These are phyloP conservation scores for Leptobrachium leishanense DNA, from an alignment of 2,113 vertebrate species.

Conservation along the genomic window DNA sequence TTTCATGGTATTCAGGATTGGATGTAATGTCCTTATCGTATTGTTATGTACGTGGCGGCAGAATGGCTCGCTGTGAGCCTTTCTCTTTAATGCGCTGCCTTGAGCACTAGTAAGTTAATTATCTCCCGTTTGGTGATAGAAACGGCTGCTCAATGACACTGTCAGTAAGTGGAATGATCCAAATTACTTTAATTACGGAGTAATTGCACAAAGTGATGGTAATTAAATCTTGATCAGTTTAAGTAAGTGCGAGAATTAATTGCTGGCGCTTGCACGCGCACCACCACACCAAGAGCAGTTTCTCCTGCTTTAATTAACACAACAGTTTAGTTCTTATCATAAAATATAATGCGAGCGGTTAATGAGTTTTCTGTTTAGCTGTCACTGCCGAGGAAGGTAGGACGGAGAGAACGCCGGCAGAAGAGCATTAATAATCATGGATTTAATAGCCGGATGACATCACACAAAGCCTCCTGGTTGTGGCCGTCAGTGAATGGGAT, in stretches of 20 bases:
- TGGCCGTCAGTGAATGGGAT: no score
- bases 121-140: constrained; percentile 75
- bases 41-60: constrained; percentile 60
- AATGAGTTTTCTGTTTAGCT: constrained; percentile 75
- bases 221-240: constrained; percentile 99
- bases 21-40: constrained; percentile 52
- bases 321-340: constrained; percentile 75
- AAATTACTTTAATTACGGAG: constrained; percentile 98
- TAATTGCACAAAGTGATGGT: constrained; percentile 94
- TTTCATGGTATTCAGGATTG: constrained; percentile 44
- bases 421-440: constrained; percentile 59
- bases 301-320: constrained; percentile 79
- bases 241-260: constrained; percentile 96
- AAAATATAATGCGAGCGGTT: constrained; percentile 75
- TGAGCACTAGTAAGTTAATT: constrained; percentile 81
- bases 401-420: constrained; percentile 68
- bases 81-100: constrained; percentile 64
- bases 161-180: constrained; percentile 88
- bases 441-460: constrained; percentile 50
- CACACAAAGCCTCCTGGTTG: constrained; percentile 3
- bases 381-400: constrained; percentile 74
- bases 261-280: constrained; percentile 90
- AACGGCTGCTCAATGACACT: constrained; percentile 83
- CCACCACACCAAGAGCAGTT: constrained; percentile 72
- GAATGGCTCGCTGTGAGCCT: constrained; percentile 64